phyloP scores from a whole-genome alignment of 2,888 invertebrate genomes.

The Nemotelus nigrinus region DNA sequence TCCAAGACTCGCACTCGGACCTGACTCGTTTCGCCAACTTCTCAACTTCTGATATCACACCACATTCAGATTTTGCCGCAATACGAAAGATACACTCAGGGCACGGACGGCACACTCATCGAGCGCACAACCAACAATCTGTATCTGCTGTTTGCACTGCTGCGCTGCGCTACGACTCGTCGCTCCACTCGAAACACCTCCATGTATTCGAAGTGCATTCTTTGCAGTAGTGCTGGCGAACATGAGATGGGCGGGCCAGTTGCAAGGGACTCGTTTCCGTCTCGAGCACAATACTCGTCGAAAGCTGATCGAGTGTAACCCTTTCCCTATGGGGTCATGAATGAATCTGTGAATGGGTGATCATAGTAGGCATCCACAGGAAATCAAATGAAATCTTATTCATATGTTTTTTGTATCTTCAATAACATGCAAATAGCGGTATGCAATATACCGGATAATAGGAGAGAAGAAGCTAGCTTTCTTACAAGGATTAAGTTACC shows the following conservation, averaged over 20 bases:
- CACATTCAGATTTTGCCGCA: not conserved
- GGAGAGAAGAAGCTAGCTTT: too few species aligned
- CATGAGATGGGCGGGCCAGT: not conserved
- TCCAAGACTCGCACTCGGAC: slow-evolving; percentile 1
- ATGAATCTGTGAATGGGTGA: too few species aligned
- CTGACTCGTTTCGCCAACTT: slow-evolving; percentile 26
- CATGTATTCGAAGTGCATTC: slow-evolving; percentile 6
- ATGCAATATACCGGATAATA: too few species aligned
- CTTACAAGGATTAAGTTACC: too few species aligned
- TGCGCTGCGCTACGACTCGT: not conserved
- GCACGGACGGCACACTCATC: not conserved
- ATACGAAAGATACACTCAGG: not conserved
- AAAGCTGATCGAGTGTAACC: too few species aligned
- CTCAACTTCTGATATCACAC: slow-evolving; percentile 17
- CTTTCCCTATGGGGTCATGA: too few species aligned
- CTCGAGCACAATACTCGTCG: too few species aligned
- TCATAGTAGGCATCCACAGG: too few species aligned
- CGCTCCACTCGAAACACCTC: slow-evolving; percentile 5
- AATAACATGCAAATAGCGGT: too few species aligned
- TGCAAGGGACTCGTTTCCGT: too few species aligned
- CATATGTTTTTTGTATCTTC: too few species aligned
- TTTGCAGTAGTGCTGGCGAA: not conserved
- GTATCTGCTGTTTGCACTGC: slow-evolving; percentile 10
- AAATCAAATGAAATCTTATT: too few species aligned
- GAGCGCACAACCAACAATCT: not conserved